phyloP scores from a whole-genome alignment of 1,140 invertebrate species.

The Aphaenogaster rudis region DNA sequence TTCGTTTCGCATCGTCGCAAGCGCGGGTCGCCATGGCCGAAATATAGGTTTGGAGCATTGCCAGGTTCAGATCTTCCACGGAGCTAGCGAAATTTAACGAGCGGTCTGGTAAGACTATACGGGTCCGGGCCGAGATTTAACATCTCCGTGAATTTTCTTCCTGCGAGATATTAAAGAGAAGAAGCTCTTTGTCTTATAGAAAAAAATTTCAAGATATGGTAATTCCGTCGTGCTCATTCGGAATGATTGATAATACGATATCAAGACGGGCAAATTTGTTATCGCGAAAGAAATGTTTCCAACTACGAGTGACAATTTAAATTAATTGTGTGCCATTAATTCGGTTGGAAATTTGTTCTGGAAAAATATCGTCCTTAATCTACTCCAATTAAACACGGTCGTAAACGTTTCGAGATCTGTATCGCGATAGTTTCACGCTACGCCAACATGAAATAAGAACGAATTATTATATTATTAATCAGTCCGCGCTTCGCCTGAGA shows the following conservation, averaged over 20 bases:
- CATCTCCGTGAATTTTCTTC: conserved; percentile 62
- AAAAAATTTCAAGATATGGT: conserved; percentile 7
- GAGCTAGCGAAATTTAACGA: conserved; percentile 78
- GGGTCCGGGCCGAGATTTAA: conserved; percentile 53
- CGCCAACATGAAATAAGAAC: background rate
- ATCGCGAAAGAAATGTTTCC: background rate
- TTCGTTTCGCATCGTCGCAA: conserved; percentile 73
- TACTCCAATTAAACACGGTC: conserved; percentile 10
- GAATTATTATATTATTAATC: conserved; percentile 63
- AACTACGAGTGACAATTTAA: conserved; percentile 15
- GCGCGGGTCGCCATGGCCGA: conserved; percentile 44
- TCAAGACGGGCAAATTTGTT: background rate
- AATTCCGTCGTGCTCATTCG: background rate
- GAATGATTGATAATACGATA: conserved; percentile 11
- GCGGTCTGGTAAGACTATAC: conserved; percentile 25
- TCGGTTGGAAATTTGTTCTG: background rate
- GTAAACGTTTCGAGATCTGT: background rate
- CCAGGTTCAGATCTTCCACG: conserved; percentile 71
- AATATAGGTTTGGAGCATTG: conserved; percentile 74
- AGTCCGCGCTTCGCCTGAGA: background rate
- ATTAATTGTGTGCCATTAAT: conserved; percentile 23
- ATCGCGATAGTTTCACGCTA: background rate
- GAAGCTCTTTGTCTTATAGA: background rate
- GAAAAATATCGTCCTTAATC: background rate
- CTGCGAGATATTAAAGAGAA: conserved; percentile 29